Evolutionary conservation across 1,140 invertebrate species (phyloP).

Genomic region (Elymnias hypermnestra): DNA sequence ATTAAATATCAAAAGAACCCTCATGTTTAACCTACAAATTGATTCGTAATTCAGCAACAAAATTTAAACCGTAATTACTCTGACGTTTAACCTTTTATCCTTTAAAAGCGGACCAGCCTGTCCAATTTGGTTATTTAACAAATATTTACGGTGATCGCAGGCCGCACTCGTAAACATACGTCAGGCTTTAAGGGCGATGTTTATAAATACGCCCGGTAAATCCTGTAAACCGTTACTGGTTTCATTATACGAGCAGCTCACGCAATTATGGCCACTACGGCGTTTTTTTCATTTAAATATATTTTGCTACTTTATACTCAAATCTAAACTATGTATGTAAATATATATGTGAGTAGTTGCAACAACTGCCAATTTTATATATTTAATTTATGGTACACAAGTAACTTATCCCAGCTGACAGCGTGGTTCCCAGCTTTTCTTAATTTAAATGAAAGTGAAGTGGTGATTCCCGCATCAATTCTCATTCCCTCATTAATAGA

Average conservation of each 20-base stretch:
- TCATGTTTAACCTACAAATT: neutral
- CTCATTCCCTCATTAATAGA: too few species aligned
- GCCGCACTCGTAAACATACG: slow-evolving; percentile 23
- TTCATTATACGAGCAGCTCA: slow-evolving; percentile 32
- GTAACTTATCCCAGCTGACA: too few species aligned
- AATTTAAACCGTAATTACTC: slow-evolving; percentile 4
- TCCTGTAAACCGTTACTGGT: slow-evolving; percentile 36
- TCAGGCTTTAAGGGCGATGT: slow-evolving; percentile 45
- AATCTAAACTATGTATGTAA: too few species aligned
- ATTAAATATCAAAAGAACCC: neutral
- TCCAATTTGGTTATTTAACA: slow-evolving; percentile 20
- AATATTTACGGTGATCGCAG: slow-evolving; percentile 13
- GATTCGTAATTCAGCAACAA: neutral
- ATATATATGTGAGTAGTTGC: too few species aligned
- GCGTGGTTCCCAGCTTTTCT: too few species aligned
- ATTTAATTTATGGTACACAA: too few species aligned
- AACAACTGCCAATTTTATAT: too few species aligned
- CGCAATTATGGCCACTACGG: slow-evolving; percentile 35
- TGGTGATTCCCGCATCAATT: too few species aligned
- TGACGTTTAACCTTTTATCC: slow-evolving; percentile 12
- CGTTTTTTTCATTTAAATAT: slow-evolving; percentile 35
- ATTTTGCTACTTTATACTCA: too few species aligned
- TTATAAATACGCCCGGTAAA: slow-evolving; percentile 42
- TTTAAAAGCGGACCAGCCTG: slow-evolving; percentile 8
- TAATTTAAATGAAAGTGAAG: too few species aligned